phyloP scores from a whole-genome alignment of 2,113 vertebrate species.

The Chloropsis cyanopogon region DNA sequence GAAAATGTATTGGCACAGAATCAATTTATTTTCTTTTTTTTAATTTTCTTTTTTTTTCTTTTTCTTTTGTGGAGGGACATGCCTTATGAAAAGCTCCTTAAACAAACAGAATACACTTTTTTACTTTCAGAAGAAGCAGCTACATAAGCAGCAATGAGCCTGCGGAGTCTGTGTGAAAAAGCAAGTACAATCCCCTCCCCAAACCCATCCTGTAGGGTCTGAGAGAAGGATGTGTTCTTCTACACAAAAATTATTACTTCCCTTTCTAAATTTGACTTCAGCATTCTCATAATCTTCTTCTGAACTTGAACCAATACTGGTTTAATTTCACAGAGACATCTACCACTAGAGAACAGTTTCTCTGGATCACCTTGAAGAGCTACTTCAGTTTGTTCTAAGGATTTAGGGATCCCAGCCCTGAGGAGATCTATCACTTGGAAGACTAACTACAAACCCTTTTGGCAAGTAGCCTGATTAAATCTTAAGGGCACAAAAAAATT shows the following conservation, averaged over 20 bases:
- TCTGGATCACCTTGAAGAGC: not conserved
- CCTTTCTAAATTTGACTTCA: not conserved
- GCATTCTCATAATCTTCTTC: not conserved
- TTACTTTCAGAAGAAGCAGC: not conserved
- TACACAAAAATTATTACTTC: not conserved
- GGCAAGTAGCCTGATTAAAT: not conserved
- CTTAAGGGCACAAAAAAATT: not conserved
- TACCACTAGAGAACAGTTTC: not conserved
- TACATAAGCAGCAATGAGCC: not conserved
- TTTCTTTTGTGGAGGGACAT: no score
- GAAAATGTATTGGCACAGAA: slow-evolving; percentile 69
- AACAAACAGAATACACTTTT: slow-evolving; percentile 16
- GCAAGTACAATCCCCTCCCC: not conserved
- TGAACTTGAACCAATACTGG: not conserved
- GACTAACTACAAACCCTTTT: not conserved
- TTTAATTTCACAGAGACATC: not conserved
- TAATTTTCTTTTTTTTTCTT: not conserved
- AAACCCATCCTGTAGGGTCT: not conserved
- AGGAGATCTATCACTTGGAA: not conserved
- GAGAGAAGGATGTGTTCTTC: not conserved
- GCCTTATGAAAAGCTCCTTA: slow-evolving; percentile 16
- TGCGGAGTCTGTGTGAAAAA: not conserved
- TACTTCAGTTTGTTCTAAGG: not conserved
- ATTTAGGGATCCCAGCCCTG: not conserved
- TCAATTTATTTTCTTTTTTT: slow-evolving; percentile 31